A percentile compares a stretch with the other conserved stretches of the same genome.
These are phyloP conservation scores for Danio tinwini DNA, from an alignment of 2,797 vertebrate genomes.

Conservation along the genomic window DNA sequence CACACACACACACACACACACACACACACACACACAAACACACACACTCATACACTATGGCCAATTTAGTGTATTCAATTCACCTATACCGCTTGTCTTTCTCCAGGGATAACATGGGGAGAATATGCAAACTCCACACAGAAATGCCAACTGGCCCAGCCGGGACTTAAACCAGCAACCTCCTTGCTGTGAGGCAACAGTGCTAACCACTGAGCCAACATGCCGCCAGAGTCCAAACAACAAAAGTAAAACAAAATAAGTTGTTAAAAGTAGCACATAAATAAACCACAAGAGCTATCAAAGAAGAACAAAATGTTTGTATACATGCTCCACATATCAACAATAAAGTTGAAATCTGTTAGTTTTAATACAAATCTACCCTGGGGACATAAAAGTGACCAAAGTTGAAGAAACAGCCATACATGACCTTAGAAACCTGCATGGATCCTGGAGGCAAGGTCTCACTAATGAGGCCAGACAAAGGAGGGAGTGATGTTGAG, in stretches of 20 bases:
- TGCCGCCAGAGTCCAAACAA: neutral
- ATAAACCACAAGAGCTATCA: neutral
- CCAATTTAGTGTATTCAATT: no score
- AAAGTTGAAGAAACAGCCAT: conserved; percentile 2
- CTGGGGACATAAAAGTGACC: neutral
- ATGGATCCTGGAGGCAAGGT: conserved; percentile 69
- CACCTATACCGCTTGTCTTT: no score
- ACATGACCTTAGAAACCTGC: conserved; percentile 57
- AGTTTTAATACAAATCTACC: conserved; percentile 8
- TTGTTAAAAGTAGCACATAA: neutral
- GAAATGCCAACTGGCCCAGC: no score
- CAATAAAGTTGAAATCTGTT: neutral
- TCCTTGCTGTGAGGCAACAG: no score
- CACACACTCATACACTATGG: no score
- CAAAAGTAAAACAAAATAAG: neutral
- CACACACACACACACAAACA: no score
- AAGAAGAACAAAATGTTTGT: neutral
- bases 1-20: no score
- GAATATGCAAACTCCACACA: no score
- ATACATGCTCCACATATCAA: neutral
- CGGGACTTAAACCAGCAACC: no score
- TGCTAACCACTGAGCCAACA: no score
- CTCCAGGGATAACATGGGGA: no score
- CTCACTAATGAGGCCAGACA: conserved; percentile 75
- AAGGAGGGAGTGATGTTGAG: conserved; percentile 71